Percentiles rank a stretch among this genome's conserved stretches.
phyloP scores from a whole-genome alignment of 2,113 vertebrate species.

The Marcusenius ussheri region DNA sequence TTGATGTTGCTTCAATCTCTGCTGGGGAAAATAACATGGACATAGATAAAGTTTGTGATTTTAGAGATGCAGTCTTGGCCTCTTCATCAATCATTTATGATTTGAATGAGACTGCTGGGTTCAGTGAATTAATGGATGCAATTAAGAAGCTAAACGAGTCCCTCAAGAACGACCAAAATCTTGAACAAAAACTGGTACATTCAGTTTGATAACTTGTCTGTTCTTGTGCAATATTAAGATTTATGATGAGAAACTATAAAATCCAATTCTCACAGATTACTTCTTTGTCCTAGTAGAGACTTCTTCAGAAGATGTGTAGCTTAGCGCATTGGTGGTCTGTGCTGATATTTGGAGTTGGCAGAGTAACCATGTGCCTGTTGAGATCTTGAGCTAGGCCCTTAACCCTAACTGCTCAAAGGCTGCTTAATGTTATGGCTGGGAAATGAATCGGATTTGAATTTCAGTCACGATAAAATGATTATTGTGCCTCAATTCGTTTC shows the following conservation, averaged over 20 bases:
- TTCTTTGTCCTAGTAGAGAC: neutral
- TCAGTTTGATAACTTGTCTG: neutral
- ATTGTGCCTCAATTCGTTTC: too few species aligned
- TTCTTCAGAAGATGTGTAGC: neutral
- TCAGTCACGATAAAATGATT: neutral
- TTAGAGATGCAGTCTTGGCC: conserved; percentile 67
- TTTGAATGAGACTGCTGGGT: conserved; percentile 35
- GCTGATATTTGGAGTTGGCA: neutral
- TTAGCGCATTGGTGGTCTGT: neutral
- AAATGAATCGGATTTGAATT: neutral
- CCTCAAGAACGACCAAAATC: conserved; percentile 57
- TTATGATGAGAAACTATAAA: neutral
- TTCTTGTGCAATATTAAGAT: neutral
- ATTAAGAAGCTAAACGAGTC: conserved; percentile 60
- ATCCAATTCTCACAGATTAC: neutral
- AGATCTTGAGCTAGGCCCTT: neutral
- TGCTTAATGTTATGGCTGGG: neutral
- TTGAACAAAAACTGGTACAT: conserved; percentile 64
- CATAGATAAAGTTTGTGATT: conserved; percentile 68
- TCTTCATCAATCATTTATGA: conserved; percentile 64
- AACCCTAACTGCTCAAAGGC: neutral
- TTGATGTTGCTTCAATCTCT: conserved; percentile 74
- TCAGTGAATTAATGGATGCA: conserved; percentile 46
- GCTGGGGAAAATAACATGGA: conserved; percentile 75
- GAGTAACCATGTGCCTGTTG: neutral